Evolutionary conservation across 2,797 vertebrate genomes (phyloP).

Genomic region (Danio choprae): DNA sequence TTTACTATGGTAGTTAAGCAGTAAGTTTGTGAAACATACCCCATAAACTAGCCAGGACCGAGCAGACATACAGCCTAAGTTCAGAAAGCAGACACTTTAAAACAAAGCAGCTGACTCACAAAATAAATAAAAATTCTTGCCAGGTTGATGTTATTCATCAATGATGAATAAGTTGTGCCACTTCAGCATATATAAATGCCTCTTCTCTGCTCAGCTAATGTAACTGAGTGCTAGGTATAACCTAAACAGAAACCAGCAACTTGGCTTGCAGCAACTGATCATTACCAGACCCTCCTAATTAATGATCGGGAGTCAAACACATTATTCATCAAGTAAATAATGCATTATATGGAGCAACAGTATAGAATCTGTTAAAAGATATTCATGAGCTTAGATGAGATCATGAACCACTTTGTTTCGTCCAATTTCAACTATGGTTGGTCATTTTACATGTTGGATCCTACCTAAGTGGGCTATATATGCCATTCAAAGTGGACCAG

Average conservation of each 20-base stretch:
- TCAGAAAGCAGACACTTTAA: background rate
- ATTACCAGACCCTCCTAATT: constrained; percentile 5
- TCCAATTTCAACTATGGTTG: background rate
- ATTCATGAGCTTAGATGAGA: background rate
- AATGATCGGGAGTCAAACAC: background rate
- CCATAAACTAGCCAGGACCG: background rate
- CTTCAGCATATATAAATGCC: constrained; percentile 19
- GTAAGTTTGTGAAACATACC: too few species aligned
- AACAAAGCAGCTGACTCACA: constrained; percentile 27
- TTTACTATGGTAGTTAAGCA: too few species aligned
- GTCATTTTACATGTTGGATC: background rate
- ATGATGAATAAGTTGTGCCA: constrained; percentile 40
- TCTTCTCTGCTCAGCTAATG: constrained; percentile 28
- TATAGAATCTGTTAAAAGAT: background rate
- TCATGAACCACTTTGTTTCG: background rate
- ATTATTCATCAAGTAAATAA: constrained; percentile 8
- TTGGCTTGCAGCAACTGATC: background rate
- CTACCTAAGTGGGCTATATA: background rate
- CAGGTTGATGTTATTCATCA: constrained; percentile 38
- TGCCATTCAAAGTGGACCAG: background rate
- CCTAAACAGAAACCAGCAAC: constrained; percentile 40
- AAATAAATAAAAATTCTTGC: background rate
- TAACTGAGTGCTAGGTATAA: constrained; percentile 29
- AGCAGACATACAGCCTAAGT: background rate
- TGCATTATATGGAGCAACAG: background rate